Percentiles rank a stretch among this genome's conserved stretches.
Conservation (phyloP, 2,888 invertebrate species). For the Vannuccia rotundouncinata region DNA sequence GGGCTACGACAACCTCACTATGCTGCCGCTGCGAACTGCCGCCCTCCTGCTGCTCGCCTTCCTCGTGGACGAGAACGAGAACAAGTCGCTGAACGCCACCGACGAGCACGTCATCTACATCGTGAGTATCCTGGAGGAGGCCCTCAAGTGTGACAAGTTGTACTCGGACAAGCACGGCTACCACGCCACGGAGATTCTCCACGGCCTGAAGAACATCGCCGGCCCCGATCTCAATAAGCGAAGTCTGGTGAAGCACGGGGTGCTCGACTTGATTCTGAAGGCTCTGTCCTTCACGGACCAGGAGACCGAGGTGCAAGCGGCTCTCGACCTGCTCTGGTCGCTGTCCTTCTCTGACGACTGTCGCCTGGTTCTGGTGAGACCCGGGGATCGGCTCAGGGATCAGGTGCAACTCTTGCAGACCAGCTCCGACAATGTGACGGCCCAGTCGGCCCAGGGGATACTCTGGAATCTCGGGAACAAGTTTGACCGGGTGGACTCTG, state of each 20-base stretch:
- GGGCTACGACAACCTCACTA: not conserved
- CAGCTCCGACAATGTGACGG: not conserved
- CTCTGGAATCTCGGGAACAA: slow-evolving; percentile 33
- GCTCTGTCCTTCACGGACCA: not conserved
- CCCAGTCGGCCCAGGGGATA: slow-evolving; percentile 25
- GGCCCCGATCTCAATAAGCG: slow-evolving; percentile 34
- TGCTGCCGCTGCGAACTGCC: not conserved
- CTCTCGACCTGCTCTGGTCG: slow-evolving; percentile 36
- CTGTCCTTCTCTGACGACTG: slow-evolving; percentile 32
- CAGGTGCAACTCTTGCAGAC: slow-evolving; percentile 8
- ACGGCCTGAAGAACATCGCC: slow-evolving; percentile 29
- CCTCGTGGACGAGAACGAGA: slow-evolving; percentile 36
- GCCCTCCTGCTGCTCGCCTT: slow-evolving; percentile 33
- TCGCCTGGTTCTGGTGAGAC: not conserved
- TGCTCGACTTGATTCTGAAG: slow-evolving; percentile 6
- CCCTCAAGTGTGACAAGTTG: not conserved
- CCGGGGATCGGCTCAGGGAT: not conserved
- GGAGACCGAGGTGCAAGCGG: slow-evolving; percentile 6
- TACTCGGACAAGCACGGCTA: slow-evolving; percentile 38
- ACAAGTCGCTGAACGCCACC: slow-evolving; percentile 31
- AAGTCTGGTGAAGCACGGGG: slow-evolving; percentile 5
- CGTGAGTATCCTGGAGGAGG: slow-evolving; percentile 31
- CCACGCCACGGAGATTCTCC: slow-evolving; percentile 34
- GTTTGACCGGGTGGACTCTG: not conserved
- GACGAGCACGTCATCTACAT: slow-evolving; percentile 35